These are phyloP conservation scores for Pseudonaja textilis DNA, from an alignment of 2,113 vertebrate species.

Conservation along the genomic window DNA sequence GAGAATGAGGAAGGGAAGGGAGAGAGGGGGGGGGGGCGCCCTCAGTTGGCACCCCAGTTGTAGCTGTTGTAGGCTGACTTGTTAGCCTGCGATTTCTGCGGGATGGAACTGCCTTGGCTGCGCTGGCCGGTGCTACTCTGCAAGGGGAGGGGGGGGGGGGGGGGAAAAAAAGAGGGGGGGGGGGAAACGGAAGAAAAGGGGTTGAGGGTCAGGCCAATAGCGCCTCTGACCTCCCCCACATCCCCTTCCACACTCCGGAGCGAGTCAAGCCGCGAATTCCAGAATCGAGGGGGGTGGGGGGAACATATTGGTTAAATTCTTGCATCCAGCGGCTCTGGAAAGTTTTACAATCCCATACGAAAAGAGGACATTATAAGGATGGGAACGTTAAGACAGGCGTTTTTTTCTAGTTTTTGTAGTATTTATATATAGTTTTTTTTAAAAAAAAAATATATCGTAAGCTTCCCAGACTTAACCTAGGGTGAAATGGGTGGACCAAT, in stretches of 20 bases:
- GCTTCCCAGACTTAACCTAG: too few species aligned
- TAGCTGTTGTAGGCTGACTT: constrained; percentile 97
- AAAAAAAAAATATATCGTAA: too few species aligned
- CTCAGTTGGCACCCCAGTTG: constrained; percentile 95
- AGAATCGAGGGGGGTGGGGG: not conserved
- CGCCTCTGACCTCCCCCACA: too few species aligned
- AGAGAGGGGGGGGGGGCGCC: not conserved
- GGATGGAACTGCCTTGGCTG: constrained; percentile 91
- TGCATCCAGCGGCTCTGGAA: too few species aligned
- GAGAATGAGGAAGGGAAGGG: too few species aligned
- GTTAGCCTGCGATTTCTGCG: constrained; percentile 96
- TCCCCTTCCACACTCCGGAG: fast-evolving
- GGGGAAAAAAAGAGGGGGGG: not conserved
- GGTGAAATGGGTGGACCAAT: too few species aligned
- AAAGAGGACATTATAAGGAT: too few species aligned
- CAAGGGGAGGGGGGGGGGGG: not conserved
- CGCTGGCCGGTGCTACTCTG: constrained; percentile 92
- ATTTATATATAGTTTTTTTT: too few species aligned
- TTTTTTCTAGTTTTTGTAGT: too few species aligned
- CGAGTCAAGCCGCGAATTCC: not conserved
- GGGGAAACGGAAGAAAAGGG: not conserved
- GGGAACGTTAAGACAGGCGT: too few species aligned
- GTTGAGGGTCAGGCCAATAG: not conserved
- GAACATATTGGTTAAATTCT: too few species aligned
- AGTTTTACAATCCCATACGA: too few species aligned